phyloP scores from a whole-genome alignment of 2,113 vertebrate genomes.

The Lota lota region DNA sequence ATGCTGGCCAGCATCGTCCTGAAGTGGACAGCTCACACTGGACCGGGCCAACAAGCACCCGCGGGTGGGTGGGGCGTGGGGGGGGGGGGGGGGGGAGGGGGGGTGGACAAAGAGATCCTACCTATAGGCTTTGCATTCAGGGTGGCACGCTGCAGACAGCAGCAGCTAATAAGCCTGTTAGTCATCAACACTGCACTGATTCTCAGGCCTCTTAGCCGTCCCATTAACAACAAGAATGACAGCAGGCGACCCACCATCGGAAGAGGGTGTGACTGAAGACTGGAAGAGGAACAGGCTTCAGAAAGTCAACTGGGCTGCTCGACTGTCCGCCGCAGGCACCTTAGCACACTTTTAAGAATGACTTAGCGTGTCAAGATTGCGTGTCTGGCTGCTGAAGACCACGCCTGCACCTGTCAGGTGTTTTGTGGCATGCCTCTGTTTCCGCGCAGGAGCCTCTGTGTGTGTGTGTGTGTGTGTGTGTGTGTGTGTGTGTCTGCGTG shows the following conservation, averaged over 20 bases:
- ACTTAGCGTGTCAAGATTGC: constrained; percentile 80
- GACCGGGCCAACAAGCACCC: constrained; percentile 17
- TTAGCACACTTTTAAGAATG: constrained; percentile 77
- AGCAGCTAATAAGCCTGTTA: constrained; percentile 48
- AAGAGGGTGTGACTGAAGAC: constrained; percentile 62
- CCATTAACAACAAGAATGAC: constrained; percentile 52
- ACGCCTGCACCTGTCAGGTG: constrained; percentile 79
- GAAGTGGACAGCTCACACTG: too few species aligned
- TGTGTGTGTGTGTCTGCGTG: constrained; percentile 6
- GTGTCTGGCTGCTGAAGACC: constrained; percentile 68
- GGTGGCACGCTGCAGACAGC: constrained; percentile 38
- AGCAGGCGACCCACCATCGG: constrained; percentile 53
- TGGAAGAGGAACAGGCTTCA: constrained; percentile 59
- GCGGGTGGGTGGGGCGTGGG: background rate
- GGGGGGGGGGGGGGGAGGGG: too few species aligned
- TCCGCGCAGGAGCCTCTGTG: constrained; percentile 53
- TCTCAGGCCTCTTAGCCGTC: constrained; percentile 58
- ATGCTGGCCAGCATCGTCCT: too few species aligned
- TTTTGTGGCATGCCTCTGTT: constrained; percentile 67
- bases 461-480: constrained; percentile 18
- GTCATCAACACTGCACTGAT: constrained; percentile 46
- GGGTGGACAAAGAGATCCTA: constrained; percentile 19
- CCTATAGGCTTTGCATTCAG: constrained; percentile 42
- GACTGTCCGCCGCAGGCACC: constrained; percentile 58
- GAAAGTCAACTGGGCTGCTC: constrained; percentile 56